These are phyloP conservation scores for Psittacula echo DNA, from an alignment of 2,797 vertebrate species.

Conservation along the genomic window DNA sequence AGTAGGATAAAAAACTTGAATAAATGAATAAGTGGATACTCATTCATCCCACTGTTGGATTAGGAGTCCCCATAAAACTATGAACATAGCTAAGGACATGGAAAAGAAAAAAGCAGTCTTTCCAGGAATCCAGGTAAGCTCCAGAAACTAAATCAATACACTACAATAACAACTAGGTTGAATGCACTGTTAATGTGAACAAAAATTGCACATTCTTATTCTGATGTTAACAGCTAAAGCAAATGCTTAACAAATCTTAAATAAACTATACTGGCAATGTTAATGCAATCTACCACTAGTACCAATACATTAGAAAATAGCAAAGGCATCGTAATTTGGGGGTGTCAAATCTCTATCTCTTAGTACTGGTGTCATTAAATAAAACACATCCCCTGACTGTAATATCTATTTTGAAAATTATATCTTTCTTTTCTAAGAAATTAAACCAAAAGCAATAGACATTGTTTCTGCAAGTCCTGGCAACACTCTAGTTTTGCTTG, in stretches of 20 bases:
- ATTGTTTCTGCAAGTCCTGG: slow-evolving; percentile 15
- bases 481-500: neutral
- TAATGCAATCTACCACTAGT: slow-evolving; percentile 8
- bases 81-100: neutral
- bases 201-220: slow-evolving; percentile 4
- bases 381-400: slow-evolving; percentile 3
- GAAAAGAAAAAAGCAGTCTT: neutral
- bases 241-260: neutral
- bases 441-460: slow-evolving; percentile 39
- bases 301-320: neutral
- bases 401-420: slow-evolving; percentile 29
- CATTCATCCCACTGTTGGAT: neutral
- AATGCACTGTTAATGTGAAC: slow-evolving; percentile 1
- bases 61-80: neutral
- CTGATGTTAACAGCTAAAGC: slow-evolving; percentile 40
- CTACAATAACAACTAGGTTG: neutral
- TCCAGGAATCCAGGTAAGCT: neutral
- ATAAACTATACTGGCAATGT: neutral
- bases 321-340: slow-evolving; percentile 70
- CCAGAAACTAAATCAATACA: slow-evolving; percentile 42
- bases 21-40: slow-evolving; percentile 47
- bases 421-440: slow-evolving; percentile 36
- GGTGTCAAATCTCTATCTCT: neutral
- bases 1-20: slow-evolving; percentile 41
- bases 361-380: neutral